phyloP scores from a whole-genome alignment of 2,888 invertebrate species.

The Allacma fusca region DNA sequence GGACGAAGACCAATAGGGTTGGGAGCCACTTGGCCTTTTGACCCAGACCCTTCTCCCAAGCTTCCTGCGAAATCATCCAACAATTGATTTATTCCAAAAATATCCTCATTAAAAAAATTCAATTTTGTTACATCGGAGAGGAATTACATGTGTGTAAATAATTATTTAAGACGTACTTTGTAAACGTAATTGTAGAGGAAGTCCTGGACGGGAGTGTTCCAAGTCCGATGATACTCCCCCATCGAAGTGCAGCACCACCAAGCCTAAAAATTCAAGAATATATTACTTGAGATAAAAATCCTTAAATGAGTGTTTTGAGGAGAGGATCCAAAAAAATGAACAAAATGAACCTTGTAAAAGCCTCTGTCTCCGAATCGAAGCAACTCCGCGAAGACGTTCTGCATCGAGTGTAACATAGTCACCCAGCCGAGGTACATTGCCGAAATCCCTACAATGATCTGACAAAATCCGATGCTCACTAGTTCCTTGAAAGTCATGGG shows the following conservation, averaged over 20 bases:
- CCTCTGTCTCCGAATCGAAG: slow-evolving; percentile 83
- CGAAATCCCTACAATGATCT: slow-evolving; percentile 73
- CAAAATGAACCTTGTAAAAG: slow-evolving; percentile 77
- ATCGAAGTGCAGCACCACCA: slow-evolving; percentile 94
- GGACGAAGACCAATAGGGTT: slow-evolving; percentile 73
- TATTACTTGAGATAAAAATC: not conserved
- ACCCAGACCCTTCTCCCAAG: slow-evolving; percentile 27
- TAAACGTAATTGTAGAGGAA: slow-evolving; percentile 87
- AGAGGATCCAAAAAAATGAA: too few species aligned
- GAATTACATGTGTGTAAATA: too few species aligned
- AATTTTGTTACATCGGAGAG: too few species aligned
- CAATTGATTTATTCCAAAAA: too few species aligned
- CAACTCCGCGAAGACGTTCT: slow-evolving; percentile 89
- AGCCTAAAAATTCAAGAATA: slow-evolving; percentile 69
- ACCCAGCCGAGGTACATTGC: slow-evolving; percentile 81
- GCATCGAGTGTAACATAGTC: slow-evolving; percentile 86
- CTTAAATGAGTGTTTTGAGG: too few species aligned
- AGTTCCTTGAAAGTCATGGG: slow-evolving; percentile 28
- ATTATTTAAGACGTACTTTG: slow-evolving; percentile 29
- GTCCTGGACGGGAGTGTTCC: slow-evolving; percentile 93
- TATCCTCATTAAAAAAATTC: slow-evolving; percentile 4
- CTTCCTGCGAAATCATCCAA: slow-evolving; percentile 32
- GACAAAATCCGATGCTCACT: slow-evolving; percentile 16
- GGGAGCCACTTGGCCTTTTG: slow-evolving; percentile 64
- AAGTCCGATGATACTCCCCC: slow-evolving; percentile 82